phyloP scores from a whole-genome alignment of 2,797 vertebrate species.

The Malurus leucopterus region DNA sequence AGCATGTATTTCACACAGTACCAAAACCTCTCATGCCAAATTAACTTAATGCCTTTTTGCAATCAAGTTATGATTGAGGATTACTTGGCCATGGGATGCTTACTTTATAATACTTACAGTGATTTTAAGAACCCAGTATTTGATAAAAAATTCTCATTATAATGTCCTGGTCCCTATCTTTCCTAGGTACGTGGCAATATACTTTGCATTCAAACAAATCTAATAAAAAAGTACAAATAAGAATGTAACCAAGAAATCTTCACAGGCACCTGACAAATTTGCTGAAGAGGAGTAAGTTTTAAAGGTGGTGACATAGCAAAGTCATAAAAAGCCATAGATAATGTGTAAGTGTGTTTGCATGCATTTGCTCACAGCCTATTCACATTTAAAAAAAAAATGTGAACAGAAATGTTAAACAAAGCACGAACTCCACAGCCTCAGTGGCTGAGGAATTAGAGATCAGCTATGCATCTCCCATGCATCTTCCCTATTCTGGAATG shows the following conservation, averaged over 20 bases:
- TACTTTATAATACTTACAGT: background rate
- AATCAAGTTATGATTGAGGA: background rate
- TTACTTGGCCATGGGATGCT: background rate
- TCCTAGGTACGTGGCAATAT: background rate
- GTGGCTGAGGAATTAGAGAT: conserved; percentile 1
- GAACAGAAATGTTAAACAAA: conserved; percentile 20
- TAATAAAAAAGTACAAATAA: background rate
- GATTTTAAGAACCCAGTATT: background rate
- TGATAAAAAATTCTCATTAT: background rate
- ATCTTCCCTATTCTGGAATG: conserved; percentile 26
- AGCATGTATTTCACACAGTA: background rate
- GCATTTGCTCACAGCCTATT: background rate
- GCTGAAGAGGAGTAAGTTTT: background rate
- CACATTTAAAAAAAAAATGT: background rate
- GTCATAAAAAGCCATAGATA: background rate
- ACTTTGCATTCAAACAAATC: background rate
- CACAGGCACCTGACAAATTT: background rate
- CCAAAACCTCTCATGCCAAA: background rate
- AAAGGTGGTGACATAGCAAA: background rate
- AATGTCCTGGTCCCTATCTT: background rate
- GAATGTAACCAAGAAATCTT: background rate
- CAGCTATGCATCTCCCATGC: background rate
- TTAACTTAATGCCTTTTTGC: background rate
- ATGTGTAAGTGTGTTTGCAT: background rate
- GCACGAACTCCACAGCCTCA: background rate